phyloP scores from a whole-genome alignment of 2,888 invertebrate species.

The Polydrusus tereticollis region DNA sequence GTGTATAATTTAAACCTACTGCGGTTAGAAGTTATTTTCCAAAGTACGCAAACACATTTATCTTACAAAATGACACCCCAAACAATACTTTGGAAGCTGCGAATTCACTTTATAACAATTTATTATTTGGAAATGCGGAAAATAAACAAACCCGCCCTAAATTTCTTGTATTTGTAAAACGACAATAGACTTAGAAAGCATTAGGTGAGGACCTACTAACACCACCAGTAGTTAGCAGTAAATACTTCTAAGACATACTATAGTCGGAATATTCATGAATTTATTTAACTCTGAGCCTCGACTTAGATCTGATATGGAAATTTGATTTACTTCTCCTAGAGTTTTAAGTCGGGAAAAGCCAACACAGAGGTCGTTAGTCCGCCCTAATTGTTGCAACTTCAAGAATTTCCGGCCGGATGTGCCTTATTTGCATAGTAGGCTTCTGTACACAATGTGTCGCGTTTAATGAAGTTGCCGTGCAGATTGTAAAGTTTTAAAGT shows the following conservation, averaged over 20 bases:
- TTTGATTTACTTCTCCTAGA: conserved; percentile 40
- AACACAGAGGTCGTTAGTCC: conserved; percentile 37
- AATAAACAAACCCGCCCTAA: background rate
- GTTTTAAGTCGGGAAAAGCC: conserved; percentile 40
- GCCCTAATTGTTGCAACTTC: conserved; percentile 43
- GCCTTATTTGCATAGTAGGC: conserved; percentile 48
- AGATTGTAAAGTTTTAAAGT: conserved; percentile 44
- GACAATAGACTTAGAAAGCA: conserved; percentile 23
- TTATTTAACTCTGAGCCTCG: conserved; percentile 34
- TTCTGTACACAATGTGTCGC: conserved; percentile 46
- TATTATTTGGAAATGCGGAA: conserved; percentile 5
- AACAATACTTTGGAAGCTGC: conserved; percentile 26
- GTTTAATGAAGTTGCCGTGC: conserved; percentile 43
- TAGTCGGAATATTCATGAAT: conserved; percentile 45
- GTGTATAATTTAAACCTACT: background rate
- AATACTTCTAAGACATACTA: conserved; percentile 35
- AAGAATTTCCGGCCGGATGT: conserved; percentile 44
- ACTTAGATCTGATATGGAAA: conserved; percentile 47
- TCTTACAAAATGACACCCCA: conserved; percentile 22
- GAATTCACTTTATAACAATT: conserved; percentile 23
- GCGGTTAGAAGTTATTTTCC: conserved; percentile 18
- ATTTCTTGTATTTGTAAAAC: background rate
- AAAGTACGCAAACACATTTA: conserved; percentile 20
- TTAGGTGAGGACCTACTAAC: conserved; percentile 23
- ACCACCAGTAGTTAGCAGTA: conserved; percentile 17